Evolutionary conservation across 2,888 invertebrate genomes (phyloP).

Genomic region (Acronicta alni): DNA sequence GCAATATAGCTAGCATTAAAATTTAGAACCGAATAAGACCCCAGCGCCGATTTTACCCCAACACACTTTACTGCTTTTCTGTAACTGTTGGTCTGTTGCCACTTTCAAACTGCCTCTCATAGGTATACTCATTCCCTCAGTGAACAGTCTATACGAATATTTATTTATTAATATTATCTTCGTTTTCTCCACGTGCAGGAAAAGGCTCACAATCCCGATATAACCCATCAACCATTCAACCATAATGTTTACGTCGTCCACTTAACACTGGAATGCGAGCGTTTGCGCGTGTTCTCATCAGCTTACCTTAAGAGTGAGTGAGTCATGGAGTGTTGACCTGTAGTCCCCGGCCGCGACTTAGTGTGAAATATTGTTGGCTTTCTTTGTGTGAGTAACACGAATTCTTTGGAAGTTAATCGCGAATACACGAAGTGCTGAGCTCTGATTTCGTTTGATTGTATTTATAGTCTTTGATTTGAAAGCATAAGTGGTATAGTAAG

Average conservation of each 20-base stretch:
- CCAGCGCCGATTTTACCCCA: no score
- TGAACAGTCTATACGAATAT: no score
- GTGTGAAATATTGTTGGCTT: conserved; percentile 49
- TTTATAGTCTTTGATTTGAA: not conserved
- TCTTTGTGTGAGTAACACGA: conserved; percentile 51
- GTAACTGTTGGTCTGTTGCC: no score
- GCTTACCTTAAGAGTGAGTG: conserved; percentile 67
- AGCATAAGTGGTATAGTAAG: not conserved
- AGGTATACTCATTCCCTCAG: no score
- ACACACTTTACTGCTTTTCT: no score
- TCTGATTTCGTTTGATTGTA: conserved; percentile 18
- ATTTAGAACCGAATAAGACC: no score
- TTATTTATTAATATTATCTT: no score
- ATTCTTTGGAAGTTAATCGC: conserved; percentile 50
- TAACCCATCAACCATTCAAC: conserved; percentile 15
- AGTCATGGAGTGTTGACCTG: conserved; percentile 81
- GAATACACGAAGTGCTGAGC: conserved; percentile 34
- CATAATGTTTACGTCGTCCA: conserved; percentile 52
- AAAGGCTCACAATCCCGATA: not conserved
- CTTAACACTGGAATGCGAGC: conserved; percentile 52
- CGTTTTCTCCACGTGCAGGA: not conserved
- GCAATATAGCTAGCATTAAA: no score
- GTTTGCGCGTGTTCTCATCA: conserved; percentile 51
- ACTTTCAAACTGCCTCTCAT: no score
- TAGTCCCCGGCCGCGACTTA: conserved; percentile 24